Evolutionary conservation across 92 coral and sea anemone genomes (phyloP), one percentile per base, ranked within the genome.

Genomic region (Galaxea fascicularis): DNA sequence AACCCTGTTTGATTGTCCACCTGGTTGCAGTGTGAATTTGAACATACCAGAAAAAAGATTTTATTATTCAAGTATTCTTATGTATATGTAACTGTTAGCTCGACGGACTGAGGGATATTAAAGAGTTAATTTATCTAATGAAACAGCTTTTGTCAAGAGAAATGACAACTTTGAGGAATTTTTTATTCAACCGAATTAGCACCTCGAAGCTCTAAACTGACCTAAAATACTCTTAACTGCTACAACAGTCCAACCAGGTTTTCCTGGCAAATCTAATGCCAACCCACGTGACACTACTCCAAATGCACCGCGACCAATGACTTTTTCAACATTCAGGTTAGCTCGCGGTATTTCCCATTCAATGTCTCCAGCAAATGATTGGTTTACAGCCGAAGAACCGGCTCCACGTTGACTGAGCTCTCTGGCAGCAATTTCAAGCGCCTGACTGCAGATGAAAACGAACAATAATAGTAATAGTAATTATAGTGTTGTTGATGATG

Each of bases 221-320:
- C 93, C 91, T 64, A 77, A 85, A 24, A 89, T 22, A 12, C 93
- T 90, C 49, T 90, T 90, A n/a, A 90, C 85, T 16, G 93, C 93
- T 14, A 90, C 91, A 7, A 86, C 65, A 29, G 66, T 76, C 93
- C 93, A 90, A 45, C 93, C 93, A 13, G 86, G 81, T 49, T 82
- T 82, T 11, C 81, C 71, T 14, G 88, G 85, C 18, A 77, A 54
- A 10, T 85, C 86, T 45, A 75, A 75, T 4, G 85, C 91, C 71
- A 82, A 72, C 0, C 88, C 93, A 45, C 88, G 85, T 16, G 89
- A 90, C 15, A 90, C 93, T 62, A 90, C 85, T 39, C 93, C 93
- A 87, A 90, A 90, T 13, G 91, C 93, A 69, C 93, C 93, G 26
- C 85, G 89, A 0, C 93, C 93, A 82, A 90, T 87, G n/a, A 90